Evolutionary conservation across 2,888 invertebrate species (phyloP).

Genomic region (Ceramica pisi): DNA sequence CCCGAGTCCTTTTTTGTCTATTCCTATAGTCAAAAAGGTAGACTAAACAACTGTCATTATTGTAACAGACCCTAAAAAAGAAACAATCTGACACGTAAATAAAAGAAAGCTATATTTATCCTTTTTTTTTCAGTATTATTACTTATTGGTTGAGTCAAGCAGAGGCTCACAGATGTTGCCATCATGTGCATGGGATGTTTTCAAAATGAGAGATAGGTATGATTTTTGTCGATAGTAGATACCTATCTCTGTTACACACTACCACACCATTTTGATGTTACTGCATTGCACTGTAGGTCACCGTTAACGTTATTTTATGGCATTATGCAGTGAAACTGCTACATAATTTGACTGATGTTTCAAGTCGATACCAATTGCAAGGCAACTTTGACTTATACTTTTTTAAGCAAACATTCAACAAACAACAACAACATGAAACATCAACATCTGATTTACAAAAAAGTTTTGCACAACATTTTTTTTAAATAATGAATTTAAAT

Average conservation of each 20-base stretch:
- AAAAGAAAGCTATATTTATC: too few species aligned
- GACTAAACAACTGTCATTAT: too few species aligned
- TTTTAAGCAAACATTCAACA: too few species aligned
- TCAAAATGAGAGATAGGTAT: background rate
- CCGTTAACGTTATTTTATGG: background rate
- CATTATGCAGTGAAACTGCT: too few species aligned
- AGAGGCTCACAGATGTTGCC: background rate
- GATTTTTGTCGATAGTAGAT: background rate
- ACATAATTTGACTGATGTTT: background rate
- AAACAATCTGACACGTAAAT: too few species aligned
- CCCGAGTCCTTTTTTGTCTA: too few species aligned
- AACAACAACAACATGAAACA: too few species aligned
- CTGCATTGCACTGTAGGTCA: conserved; percentile 36
- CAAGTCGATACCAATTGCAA: background rate
- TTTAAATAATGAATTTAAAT: background rate
- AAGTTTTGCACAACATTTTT: background rate
- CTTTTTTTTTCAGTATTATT: too few species aligned
- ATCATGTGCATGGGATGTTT: background rate
- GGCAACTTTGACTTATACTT: background rate
- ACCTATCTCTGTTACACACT: background rate
- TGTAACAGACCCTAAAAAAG: too few species aligned
- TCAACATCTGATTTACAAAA: background rate
- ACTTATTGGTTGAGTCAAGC: too few species aligned
- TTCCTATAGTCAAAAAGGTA: too few species aligned
- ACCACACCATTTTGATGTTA: conserved; percentile 9